phyloP scores from a whole-genome alignment of 2,113 vertebrate species.

The Cavia porcellus region DNA sequence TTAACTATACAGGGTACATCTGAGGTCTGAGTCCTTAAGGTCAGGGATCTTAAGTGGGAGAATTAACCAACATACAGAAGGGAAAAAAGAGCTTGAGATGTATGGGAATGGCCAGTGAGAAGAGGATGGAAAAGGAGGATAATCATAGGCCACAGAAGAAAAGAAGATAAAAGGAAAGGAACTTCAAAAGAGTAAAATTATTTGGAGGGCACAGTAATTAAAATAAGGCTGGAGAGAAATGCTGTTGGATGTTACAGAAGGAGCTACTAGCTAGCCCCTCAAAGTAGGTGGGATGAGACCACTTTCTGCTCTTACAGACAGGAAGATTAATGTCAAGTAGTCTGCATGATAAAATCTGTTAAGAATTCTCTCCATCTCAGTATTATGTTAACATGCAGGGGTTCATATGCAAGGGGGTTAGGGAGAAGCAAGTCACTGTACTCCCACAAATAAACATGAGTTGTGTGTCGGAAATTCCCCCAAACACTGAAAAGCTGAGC shows the following conservation, averaged over 20 bases:
- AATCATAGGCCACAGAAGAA: not conserved
- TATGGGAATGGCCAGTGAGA: not conserved
- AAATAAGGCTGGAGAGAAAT: not conserved
- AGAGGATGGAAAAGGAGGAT: not conserved
- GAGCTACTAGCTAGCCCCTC: not conserved
- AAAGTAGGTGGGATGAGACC: not conserved
- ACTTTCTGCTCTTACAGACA: not conserved
- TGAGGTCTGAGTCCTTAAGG: not conserved
- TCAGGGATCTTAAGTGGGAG: not conserved
- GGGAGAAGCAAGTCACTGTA: conserved; percentile 30
- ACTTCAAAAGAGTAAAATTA: not conserved
- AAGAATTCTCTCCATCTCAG: conserved; percentile 52
- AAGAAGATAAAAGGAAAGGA: not conserved
- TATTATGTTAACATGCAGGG: conserved; percentile 46
- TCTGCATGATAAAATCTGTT: conserved; percentile 57
- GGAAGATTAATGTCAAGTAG: not conserved
- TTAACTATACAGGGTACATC: not conserved
- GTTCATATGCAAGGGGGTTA: conserved; percentile 65
- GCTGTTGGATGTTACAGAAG: not conserved
- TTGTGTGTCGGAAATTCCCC: conserved; percentile 63
- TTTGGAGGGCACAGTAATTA: not conserved
- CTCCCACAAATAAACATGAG: conserved; percentile 52
- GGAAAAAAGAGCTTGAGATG: not conserved
- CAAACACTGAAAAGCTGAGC: conserved; percentile 33
- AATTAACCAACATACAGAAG: not conserved